Percentiles rank a stretch among this genome's conserved stretches.
phyloP scores from a whole-genome alignment of 2,797 vertebrate genomes.

The Prunella strophiata region DNA sequence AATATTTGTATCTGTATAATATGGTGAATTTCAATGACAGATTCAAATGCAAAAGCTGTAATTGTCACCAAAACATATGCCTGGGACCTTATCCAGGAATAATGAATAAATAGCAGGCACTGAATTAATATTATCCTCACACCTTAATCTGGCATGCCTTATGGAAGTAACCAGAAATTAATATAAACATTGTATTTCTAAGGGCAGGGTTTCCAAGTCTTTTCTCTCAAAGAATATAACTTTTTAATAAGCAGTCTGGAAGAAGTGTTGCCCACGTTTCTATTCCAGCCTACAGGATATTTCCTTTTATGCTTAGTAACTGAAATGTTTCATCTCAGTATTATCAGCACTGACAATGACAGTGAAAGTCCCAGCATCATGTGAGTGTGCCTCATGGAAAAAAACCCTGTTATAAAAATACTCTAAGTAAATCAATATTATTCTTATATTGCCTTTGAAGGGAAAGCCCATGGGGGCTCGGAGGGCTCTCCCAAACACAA shows the following conservation, averaged over 20 bases:
- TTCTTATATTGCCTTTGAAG: not conserved
- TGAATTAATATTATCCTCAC: not conserved
- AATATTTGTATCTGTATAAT: not conserved
- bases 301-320: not conserved
- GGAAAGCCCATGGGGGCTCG: accelerated
- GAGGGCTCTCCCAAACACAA: not conserved
- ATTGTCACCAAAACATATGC: not conserved
- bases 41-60: not conserved
- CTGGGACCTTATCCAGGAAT: not conserved
- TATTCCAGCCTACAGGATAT: not conserved
- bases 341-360: not conserved
- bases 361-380: not conserved
- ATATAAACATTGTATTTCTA: not conserved
- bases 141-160: not conserved
- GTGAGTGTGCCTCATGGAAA: not conserved
- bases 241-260: not conserved
- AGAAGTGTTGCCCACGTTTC: accelerated
- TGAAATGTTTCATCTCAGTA: not conserved
- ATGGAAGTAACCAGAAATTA: not conserved
- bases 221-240: not conserved
- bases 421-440: not conserved
- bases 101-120: not conserved
- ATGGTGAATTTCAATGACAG: not conserved
- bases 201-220: not conserved
- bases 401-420: not conserved